These are phyloP conservation scores for Athetis lepigone DNA, from an alignment of 2,888 invertebrate species.

Conservation along the genomic window DNA sequence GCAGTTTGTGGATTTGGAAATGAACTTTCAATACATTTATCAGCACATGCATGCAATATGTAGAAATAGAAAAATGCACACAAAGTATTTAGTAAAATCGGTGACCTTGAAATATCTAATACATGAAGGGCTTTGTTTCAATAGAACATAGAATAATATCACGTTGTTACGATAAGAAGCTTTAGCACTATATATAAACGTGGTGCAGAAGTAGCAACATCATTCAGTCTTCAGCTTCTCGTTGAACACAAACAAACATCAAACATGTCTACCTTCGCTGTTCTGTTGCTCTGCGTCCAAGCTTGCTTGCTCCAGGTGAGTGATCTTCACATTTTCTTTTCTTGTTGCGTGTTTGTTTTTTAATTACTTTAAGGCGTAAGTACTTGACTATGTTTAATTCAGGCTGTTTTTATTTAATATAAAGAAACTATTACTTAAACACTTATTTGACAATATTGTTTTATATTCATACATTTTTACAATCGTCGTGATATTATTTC, in stretches of 20 bases:
- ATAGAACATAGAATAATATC: not conserved
- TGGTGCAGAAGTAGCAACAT: not conserved
- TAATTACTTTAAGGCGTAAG: no score
- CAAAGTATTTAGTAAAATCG: not conserved
- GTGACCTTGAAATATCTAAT: not conserved
- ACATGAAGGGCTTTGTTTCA: not conserved
- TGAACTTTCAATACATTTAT: slow-evolving; percentile 1
- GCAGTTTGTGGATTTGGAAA: slow-evolving; percentile 17
- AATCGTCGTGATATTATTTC: no score
- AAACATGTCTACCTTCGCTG: slow-evolving; percentile 66
- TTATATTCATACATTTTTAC: no score
- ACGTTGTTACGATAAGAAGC: not conserved
- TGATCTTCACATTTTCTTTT: not conserved
- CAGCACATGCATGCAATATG: no score
- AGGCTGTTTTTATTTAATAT: no score
- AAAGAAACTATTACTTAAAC: no score
- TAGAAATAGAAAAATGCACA: slow-evolving; percentile 11
- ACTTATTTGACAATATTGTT: no score
- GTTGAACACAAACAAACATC: no score
- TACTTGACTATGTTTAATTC: no score
- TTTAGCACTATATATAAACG: not conserved
- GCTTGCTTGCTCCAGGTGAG: slow-evolving; percentile 70
- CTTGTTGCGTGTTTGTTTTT: no score
- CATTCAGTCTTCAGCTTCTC: slow-evolving; percentile 27
- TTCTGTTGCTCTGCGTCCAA: slow-evolving; percentile 69